Base-by-base conservation (phyloP, 1,140 invertebrate species). In the Leptoteleia sp. region DNA sequence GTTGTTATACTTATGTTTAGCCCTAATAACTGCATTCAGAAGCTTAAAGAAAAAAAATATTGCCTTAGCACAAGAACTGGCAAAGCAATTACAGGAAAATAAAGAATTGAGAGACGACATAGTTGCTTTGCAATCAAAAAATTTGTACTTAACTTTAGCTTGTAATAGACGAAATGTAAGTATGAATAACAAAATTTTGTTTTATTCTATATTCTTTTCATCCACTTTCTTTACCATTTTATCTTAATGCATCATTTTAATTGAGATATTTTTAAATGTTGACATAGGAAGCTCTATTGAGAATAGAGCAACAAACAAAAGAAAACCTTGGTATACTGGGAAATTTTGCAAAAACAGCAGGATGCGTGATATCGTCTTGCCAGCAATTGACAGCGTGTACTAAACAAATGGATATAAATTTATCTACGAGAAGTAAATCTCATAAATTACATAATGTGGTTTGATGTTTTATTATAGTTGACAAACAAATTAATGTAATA, bases 11-110 rank as follows among this genome's bases (percentile, higher is more conserved):
- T 25, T 3, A 25, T 25, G 6, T 55, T 3, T 11, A 73, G 70
- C 70, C 25, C 33, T 73, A 27, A 48, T 64, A 40, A 73, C 70
- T 7, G 70, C 70, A 4, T 73, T 57, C n/a, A 73, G 31, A 64
- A 37, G 64, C 13, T 48, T 73, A 9, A 64, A 57, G 17, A 13
- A 38, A 0, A 55, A 40, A 25, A 73, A 73, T 40, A 25, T 3
- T 27, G 70, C 22, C 4, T 11, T 73, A 5, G 57, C 50, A 2
- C 17, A 64, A 50, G 47, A 37, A 4, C 37, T 73, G 31, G 9
- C 48, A 3, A 55, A 55, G 25, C 48, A 64, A 13, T 17, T 57
- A 35, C 50, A 64, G 17, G 70, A 73, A 57, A 73, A 57, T 33
- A 73, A 59, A 31, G 50, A 57, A 48, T 25, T 65, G 1, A 22